Evolutionary conservation across 2,888 invertebrate species (phyloP).

Genomic region (Choristoneura rosaceana): DNA sequence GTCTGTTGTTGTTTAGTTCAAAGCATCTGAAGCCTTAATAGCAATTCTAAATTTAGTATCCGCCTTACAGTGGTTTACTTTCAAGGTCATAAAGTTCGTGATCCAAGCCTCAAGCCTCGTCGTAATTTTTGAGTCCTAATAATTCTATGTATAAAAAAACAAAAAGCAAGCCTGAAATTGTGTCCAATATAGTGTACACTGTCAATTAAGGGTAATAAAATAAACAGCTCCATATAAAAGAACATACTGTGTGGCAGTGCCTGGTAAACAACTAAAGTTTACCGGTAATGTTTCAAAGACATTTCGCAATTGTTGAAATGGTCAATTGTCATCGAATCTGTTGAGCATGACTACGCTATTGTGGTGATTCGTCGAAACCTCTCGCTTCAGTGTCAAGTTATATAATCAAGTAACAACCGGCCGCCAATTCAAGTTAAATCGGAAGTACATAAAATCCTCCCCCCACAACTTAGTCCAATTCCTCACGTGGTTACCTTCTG

Average conservation of each 20-base stretch:
- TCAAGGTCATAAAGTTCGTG: no score
- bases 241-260: background rate
- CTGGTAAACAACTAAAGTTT: background rate
- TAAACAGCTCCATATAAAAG: no score
- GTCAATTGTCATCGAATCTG: constrained; percentile 53
- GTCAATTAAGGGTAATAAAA: no score
- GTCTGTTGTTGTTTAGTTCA: no score
- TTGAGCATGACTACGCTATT: constrained; percentile 57
- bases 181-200: no score
- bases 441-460: constrained; percentile 24
- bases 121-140: no score
- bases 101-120: no score
- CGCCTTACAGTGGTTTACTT: background rate
- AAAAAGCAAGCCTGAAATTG: no score
- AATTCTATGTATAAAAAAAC: no score
- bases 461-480: constrained; percentile 21
- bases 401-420: constrained; percentile 46
- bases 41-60: background rate
- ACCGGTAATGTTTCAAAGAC: background rate
- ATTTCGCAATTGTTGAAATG: constrained; percentile 31
- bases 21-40: background rate
- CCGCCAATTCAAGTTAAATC: constrained; percentile 31
- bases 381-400: constrained; percentile 60
- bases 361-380: constrained; percentile 64
- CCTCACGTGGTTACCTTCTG: constrained; percentile 37